Conservation (phyloP, 2,797 vertebrate species). For the Pangasius sanitwongsei region DNA sequence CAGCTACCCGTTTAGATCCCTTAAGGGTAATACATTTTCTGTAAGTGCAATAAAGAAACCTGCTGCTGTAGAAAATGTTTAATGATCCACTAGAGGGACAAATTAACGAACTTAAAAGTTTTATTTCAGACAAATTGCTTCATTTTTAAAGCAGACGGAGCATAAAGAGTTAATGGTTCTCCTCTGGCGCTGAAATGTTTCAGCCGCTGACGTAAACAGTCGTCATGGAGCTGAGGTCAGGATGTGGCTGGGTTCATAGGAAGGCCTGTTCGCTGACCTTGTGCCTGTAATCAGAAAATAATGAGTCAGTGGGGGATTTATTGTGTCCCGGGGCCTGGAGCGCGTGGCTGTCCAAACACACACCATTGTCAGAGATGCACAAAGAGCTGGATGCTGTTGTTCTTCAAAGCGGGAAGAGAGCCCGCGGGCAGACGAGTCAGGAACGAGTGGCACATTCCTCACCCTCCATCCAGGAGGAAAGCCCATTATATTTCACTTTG, state of each 20-base stretch:
- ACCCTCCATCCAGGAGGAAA: slow-evolving; percentile 1
- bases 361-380: slow-evolving; percentile 67
- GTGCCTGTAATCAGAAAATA: slow-evolving; percentile 78
- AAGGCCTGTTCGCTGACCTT: slow-evolving; percentile 82
- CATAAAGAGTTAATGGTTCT: not conserved
- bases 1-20: not conserved
- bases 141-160: not conserved
- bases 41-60: not conserved
- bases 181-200: not conserved
- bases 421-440: slow-evolving; percentile 56
- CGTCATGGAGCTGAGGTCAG: slow-evolving; percentile 71
- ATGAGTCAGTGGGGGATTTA: slow-evolving; percentile 74
- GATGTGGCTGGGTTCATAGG: slow-evolving; percentile 71
- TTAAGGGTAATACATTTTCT: not conserved
- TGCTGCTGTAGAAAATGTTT: not conserved
- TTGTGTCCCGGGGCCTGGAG: slow-evolving; percentile 71
- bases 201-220: slow-evolving; percentile 52
- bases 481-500: slow-evolving; percentile 39
- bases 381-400: slow-evolving; percentile 66
- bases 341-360: slow-evolving; percentile 70
- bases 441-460: slow-evolving; percentile 53
- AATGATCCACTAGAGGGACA: not conserved
- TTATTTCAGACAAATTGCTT: not conserved
- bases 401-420: slow-evolving; percentile 62
- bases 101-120: not conserved